These are phyloP conservation scores for Myotis planiceps DNA, from an alignment of 2,797 vertebrate species.

Conservation along the genomic window DNA sequence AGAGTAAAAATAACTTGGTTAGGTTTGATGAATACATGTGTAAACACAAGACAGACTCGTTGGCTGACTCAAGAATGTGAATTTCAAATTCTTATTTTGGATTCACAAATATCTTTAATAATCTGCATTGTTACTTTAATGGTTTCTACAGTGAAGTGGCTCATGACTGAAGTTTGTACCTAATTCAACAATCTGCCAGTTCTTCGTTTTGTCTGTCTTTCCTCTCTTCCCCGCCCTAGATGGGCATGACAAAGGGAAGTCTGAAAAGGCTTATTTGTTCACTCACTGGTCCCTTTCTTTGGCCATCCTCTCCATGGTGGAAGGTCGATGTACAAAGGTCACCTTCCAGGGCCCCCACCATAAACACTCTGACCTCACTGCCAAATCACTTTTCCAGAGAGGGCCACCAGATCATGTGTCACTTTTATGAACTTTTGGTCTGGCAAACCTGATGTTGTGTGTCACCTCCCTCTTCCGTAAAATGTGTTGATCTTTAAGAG, in stretches of 20 bases:
- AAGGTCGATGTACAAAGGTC: constrained; percentile 65
- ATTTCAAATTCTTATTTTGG: constrained; percentile 22
- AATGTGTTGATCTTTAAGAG: constrained; percentile 41
- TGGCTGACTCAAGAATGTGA: not conserved
- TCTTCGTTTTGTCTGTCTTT: not conserved
- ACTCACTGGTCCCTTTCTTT: not conserved
- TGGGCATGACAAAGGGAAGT: not conserved
- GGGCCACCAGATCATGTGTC: constrained; percentile 63
- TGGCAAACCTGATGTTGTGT: constrained; percentile 14
- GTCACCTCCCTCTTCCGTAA: constrained; percentile 34
- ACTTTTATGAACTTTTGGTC: constrained; percentile 70
- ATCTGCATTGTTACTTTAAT: not conserved
- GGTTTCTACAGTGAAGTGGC: not conserved
- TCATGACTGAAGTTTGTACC: not conserved
- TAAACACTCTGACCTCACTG: constrained; percentile 67
- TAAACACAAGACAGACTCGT: not conserved
- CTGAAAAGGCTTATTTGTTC: constrained; percentile 50
- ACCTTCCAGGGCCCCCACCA: constrained; percentile 28
- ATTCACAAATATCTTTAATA: not conserved
- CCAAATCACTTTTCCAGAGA: constrained; percentile 78
- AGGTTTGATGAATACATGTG: not conserved
- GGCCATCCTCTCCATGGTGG: not conserved
- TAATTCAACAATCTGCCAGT: not conserved
- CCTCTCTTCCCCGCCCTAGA: not conserved
- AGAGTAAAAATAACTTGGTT: not conserved